Base-by-base conservation (phyloP, 2,888 invertebrate genomes). In the Drosophila merina region DNA sequence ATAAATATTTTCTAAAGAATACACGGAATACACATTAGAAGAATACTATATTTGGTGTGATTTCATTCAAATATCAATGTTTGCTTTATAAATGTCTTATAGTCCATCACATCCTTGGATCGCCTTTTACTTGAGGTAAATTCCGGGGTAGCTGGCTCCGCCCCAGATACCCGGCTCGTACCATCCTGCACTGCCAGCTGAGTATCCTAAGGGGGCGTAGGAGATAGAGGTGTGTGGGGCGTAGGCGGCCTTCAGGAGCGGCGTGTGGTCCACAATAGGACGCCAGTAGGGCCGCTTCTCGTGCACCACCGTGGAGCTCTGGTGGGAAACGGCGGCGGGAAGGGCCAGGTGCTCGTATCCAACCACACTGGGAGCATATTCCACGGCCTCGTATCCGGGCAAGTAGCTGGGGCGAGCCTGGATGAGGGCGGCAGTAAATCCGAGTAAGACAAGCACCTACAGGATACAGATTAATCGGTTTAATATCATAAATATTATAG, bases 291-390 rank as follows among this genome's bases (percentile, higher is more conserved):
- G 91, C 51, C 91, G 89, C 63, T 90, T 91, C 75, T 91, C 91
- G 52, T 91, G 91, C 12, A 91, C 89, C 71, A 91, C 90, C 10
- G 91, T 91, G 45, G 90, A 90, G 60, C 91, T 91, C 70, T 91
- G 91, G 64, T 91, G 91, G 8, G 91, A 91, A 4, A 91, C 77
- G 1, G 91, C 91, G 0, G 91, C 84, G 6, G 91, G 91, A 57
- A 89, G 20, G 0, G 81, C 76, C 26, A 82, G 67, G 0, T 86
- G 62, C 12, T 88, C 82, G 30, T 91, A 91, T 4, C 91, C 91
- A 5, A 91, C 66, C 10, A 91, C 60, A 3, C 88, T 84, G 7
- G 91, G 91, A 6, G 88, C 79, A 54, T 90, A 83, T 28, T 86
- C 85, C 44, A 89, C 82, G 7, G 84, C 56, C 30, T 83, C 82